Conservation (phyloP, 2,113 vertebrate genomes). For the Setophaga petechia region DNA sequence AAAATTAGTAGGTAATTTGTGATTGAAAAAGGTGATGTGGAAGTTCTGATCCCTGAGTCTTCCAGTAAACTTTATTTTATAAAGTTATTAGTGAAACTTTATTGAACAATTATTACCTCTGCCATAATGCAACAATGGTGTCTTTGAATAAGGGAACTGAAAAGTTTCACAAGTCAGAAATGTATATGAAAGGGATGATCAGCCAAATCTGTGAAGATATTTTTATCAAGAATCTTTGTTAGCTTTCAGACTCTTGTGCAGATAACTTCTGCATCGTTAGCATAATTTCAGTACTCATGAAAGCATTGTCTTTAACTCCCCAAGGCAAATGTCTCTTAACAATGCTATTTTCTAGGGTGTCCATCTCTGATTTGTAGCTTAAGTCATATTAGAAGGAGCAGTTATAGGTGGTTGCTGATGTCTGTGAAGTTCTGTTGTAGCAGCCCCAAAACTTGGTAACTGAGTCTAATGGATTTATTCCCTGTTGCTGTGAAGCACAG, state of each 20-base stretch:
- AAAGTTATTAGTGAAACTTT: neutral
- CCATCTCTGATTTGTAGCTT: neutral
- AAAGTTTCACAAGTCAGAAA: neutral
- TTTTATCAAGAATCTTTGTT: neutral
- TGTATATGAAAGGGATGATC: neutral
- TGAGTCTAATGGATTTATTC: neutral
- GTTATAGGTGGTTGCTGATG: neutral
- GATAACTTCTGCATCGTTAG: neutral
- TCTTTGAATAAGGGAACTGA: neutral
- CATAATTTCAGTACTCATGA: neutral
- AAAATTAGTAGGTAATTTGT: neutral
- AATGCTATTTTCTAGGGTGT: neutral
- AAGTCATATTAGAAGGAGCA: neutral
- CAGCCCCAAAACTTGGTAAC: neutral
- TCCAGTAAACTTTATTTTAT: neutral
- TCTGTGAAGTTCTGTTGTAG: neutral
- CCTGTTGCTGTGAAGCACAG: neutral
- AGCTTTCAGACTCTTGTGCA: neutral
- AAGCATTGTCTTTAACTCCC: neutral
- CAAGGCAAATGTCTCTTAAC: neutral
- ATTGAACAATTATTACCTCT: neutral
- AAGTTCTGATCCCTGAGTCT: neutral
- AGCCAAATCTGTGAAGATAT: neutral
- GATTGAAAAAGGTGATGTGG: neutral
- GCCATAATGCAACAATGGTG: fast-evolving